A percentile compares a stretch with the other conserved stretches of the same genome.
These are phyloP conservation scores for Microctonus hyperodae DNA, from an alignment of 2,888 invertebrate genomes.

Conservation along the genomic window DNA sequence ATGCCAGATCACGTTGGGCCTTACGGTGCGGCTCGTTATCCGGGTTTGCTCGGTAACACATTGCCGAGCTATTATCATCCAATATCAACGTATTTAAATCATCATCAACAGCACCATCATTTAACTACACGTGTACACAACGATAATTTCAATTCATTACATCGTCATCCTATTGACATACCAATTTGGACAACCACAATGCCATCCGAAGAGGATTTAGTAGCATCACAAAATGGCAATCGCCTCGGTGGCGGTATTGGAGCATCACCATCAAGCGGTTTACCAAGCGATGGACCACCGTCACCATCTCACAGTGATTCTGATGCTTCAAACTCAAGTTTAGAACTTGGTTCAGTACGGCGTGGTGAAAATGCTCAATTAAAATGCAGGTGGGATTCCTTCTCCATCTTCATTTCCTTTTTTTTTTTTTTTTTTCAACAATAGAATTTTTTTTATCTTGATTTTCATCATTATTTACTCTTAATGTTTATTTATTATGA, in stretches of 20 bases:
- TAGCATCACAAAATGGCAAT: constrained; percentile 44
- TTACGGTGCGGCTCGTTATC: constrained; percentile 59
- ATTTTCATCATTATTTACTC: too few relatives aligned
- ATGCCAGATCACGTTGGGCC: constrained; percentile 60
- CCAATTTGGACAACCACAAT: constrained; percentile 60
- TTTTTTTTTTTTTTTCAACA: neutral
- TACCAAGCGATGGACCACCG: constrained; percentile 54
- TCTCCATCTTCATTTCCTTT: neutral
- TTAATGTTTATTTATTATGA: too few relatives aligned
- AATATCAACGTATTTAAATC: constrained; percentile 43
- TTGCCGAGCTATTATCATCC: constrained; percentile 53
- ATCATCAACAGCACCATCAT: constrained; percentile 16
- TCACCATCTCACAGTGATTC: constrained; percentile 61
- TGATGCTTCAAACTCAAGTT: constrained; percentile 59
- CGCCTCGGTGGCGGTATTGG: constrained; percentile 43
- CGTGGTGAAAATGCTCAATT: constrained; percentile 58
- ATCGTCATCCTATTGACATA: constrained; percentile 52
- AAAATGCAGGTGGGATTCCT: constrained; percentile 57
- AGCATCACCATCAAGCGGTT: constrained; percentile 45
- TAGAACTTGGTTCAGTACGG: constrained; percentile 58
- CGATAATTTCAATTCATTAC: constrained; percentile 40
- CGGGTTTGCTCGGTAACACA: constrained; percentile 49
- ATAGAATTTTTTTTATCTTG: too few relatives aligned
- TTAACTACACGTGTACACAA: constrained; percentile 28
- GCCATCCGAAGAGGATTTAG: constrained; percentile 61